phyloP scores from a whole-genome alignment of 2,113 vertebrate genomes.

The Elephantulus edwardii region DNA sequence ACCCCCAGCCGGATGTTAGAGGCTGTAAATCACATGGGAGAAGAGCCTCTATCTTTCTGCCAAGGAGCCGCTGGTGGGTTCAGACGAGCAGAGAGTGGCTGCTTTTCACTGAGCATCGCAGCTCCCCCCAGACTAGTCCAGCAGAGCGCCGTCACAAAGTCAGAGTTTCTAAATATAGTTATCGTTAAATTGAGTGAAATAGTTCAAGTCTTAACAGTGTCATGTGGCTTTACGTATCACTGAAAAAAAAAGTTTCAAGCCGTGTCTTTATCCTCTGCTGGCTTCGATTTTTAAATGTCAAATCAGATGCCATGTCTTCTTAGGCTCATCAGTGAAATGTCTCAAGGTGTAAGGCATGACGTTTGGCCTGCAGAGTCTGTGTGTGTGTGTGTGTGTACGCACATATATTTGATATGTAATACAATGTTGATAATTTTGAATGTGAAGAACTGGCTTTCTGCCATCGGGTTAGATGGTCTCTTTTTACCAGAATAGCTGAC shows the following conservation, averaged over 20 bases:
- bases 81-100: too few relatives aligned
- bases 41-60: too few relatives aligned
- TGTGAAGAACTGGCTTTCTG: neutral
- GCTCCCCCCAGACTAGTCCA: too few relatives aligned
- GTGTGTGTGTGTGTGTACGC: too few relatives aligned
- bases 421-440: neutral
- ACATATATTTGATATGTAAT: neutral
- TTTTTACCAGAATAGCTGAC: neutral
- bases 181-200: neutral
- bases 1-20: too few relatives aligned
- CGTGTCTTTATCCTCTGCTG: neutral
- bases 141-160: too few relatives aligned
- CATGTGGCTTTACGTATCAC: neutral
- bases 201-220: neutral
- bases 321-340: neutral
- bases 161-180: neutral
- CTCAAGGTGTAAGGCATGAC: neutral
- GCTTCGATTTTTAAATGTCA: neutral
- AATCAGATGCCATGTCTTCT: neutral
- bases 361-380: neutral
- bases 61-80: too few relatives aligned
- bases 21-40: too few relatives aligned
- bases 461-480: neutral
- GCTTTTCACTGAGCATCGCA: too few relatives aligned
- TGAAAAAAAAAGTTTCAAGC: neutral